phyloP scores from a whole-genome alignment of 2,888 invertebrate species.

The Cremastinae sp. region DNA sequence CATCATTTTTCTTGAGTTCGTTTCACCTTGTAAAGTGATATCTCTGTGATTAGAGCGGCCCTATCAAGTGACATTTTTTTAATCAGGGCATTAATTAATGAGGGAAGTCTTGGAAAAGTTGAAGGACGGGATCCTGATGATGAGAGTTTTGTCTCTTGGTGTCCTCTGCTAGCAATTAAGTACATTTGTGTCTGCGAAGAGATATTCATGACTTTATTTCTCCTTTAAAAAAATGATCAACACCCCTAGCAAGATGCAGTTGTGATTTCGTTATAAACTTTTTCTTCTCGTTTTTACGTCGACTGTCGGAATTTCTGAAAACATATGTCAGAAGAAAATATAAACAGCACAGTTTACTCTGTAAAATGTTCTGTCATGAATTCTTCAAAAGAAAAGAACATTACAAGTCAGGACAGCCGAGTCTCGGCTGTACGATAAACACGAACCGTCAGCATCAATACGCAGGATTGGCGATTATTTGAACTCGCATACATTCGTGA shows the following conservation, averaged over 20 bases:
- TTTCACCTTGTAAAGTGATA: conserved; percentile 17
- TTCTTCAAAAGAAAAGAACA: conserved; percentile 20
- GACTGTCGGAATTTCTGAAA: no score
- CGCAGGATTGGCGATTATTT: background rate
- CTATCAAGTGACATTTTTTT: conserved; percentile 23
- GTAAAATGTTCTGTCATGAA: conserved; percentile 16
- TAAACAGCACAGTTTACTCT: background rate
- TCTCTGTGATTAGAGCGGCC: conserved; percentile 19
- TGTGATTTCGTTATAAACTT: background rate
- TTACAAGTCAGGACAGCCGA: background rate
- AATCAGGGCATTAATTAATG: conserved; percentile 40
- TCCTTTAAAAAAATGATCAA: background rate
- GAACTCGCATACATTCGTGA: conserved; percentile 15
- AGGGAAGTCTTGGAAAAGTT: conserved; percentile 34
- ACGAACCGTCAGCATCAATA: conserved; percentile 8
- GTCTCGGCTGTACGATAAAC: conserved; percentile 27
- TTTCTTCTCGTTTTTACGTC: no score
- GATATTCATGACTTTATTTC: background rate
- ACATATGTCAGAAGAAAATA: no score
- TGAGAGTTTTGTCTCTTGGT: conserved; percentile 28
- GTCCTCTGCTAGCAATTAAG: conserved; percentile 29
- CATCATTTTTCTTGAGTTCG: conserved; percentile 23
- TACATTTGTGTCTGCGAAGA: conserved; percentile 25
- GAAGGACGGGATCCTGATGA: conserved; percentile 13
- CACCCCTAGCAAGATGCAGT: background rate